These are phyloP conservation scores for Polydrusus tereticollis DNA, from an alignment of 2,888 invertebrate species.

Conservation along the genomic window DNA sequence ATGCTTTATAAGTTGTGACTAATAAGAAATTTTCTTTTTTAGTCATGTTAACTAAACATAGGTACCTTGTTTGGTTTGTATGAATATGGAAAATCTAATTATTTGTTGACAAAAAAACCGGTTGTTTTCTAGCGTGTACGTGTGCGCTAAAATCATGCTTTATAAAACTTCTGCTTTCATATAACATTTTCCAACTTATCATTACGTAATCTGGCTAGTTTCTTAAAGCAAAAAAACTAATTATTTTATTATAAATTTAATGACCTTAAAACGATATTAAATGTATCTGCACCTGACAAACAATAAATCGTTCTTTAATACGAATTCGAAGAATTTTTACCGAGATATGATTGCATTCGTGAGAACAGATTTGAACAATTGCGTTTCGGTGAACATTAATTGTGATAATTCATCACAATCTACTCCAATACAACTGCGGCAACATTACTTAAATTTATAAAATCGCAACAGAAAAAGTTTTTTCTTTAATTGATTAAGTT, in stretches of 20 bases:
- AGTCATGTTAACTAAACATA: too few species aligned
- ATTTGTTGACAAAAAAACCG: too few species aligned
- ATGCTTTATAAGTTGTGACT: too few species aligned
- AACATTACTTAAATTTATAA: background rate
- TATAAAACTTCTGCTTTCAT: too few species aligned
- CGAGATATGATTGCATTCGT: slow-evolving; percentile 7
- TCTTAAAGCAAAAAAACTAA: background rate
- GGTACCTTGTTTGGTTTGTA: too few species aligned
- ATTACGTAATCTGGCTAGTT: background rate
- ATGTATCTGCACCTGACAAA: slow-evolving; percentile 7
- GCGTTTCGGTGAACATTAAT: background rate
- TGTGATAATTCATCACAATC: slow-evolving; percentile 5
- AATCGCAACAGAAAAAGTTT: too few species aligned
- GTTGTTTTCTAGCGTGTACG: too few species aligned
- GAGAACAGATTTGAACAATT: slow-evolving; percentile 13
- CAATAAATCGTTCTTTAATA: slow-evolving; percentile 2
- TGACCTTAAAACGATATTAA: slow-evolving; percentile 7
- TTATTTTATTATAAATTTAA: background rate
- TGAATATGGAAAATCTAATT: too few species aligned
- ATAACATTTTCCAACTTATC: background rate
- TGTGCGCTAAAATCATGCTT: too few species aligned
- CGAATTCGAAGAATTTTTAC: slow-evolving; percentile 14
- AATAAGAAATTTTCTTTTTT: too few species aligned
- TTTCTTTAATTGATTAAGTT: too few species aligned
- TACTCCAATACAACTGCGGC: background rate